Percentiles rank a stretch among this genome's conserved stretches.
phyloP scores from a whole-genome alignment of 2,797 vertebrate genomes.

The Acrossocheilus wenchowensis region DNA sequence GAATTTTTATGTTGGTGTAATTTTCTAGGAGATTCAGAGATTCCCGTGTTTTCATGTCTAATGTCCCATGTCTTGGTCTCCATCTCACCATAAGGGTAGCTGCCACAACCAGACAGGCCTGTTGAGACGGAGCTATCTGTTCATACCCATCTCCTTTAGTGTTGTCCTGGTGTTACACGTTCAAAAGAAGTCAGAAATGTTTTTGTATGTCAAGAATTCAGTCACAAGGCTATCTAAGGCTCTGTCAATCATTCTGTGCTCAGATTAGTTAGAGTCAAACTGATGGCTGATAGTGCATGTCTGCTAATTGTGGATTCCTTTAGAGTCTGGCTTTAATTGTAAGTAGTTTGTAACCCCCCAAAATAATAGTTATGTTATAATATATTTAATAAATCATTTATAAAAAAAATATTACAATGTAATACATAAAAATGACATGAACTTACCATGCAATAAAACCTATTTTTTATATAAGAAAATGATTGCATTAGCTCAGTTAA shows the following conservation, averaged over 20 bases:
- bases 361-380: not conserved
- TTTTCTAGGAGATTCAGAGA: not conserved
- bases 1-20: not conserved
- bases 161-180: slow-evolving; percentile 10
- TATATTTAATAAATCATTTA: not conserved
- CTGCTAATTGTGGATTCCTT: not conserved
- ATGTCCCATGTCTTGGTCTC: not conserved
- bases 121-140: slow-evolving; percentile 24
- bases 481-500: not conserved
- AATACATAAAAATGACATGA: not conserved
- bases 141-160: slow-evolving; percentile 21
- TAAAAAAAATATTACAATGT: not conserved
- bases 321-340: not conserved
- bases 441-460: not conserved
- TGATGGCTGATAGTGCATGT: not conserved
- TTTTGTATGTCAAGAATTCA: slow-evolving; percentile 20
- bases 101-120: not conserved
- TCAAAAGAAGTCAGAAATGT: slow-evolving; percentile 32
- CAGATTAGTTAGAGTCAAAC: slow-evolving; percentile 5
- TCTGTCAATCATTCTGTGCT: slow-evolving; percentile 20
- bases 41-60: not conserved
- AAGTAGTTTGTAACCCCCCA: not conserved
- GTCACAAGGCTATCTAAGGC: not conserved
- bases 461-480: not conserved
- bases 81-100: slow-evolving; percentile 12